These are phyloP conservation scores for Arctia plantaginis DNA, from an alignment of 2,888 invertebrate genomes.

Conservation along the genomic window DNA sequence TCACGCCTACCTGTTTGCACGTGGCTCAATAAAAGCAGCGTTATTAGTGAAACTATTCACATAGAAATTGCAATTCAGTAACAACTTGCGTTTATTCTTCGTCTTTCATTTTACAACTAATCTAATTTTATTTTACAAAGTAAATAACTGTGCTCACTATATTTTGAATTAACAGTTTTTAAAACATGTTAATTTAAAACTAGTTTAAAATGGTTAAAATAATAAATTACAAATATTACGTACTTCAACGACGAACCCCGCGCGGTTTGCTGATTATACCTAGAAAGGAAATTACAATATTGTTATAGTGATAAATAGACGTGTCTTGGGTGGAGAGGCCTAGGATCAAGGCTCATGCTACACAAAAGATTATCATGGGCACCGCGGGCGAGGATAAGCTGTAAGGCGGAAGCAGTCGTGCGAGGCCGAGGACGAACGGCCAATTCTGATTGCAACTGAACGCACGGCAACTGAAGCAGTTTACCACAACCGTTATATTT, in stretches of 20 bases:
- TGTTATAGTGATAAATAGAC: slow-evolving; percentile 71
- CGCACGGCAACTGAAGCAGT: slow-evolving; percentile 69
- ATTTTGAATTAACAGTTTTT: background rate
- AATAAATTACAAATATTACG: slow-evolving; percentile 73
- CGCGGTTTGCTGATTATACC: slow-evolving; percentile 86
- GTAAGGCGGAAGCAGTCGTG: slow-evolving; percentile 80
- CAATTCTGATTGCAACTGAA: slow-evolving; percentile 77
- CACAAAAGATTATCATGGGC: slow-evolving; percentile 83
- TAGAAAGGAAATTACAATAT: slow-evolving; percentile 83
- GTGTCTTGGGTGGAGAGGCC: slow-evolving; percentile 73
- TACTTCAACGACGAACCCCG: slow-evolving; percentile 85
- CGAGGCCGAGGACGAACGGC: slow-evolving; percentile 83
- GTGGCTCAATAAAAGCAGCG: slow-evolving; percentile 68
- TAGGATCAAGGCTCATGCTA: slow-evolving; percentile 80
- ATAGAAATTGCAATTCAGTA: slow-evolving; percentile 49
- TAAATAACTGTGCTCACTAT: background rate
- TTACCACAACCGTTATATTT: slow-evolving; percentile 54
- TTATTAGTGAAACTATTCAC: slow-evolving; percentile 58
- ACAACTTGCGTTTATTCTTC: slow-evolving; percentile 10
- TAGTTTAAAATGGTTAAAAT: slow-evolving; percentile 43
- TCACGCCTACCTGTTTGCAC: slow-evolving; percentile 77
- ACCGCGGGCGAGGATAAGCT: slow-evolving; percentile 82
- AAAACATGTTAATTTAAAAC: background rate
- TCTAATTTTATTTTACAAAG: background rate
- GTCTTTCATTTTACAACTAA: background rate